These are phyloP conservation scores for Sabellastarte sp. DNA, from an alignment of 2,888 invertebrate species.

Conservation along the genomic window DNA sequence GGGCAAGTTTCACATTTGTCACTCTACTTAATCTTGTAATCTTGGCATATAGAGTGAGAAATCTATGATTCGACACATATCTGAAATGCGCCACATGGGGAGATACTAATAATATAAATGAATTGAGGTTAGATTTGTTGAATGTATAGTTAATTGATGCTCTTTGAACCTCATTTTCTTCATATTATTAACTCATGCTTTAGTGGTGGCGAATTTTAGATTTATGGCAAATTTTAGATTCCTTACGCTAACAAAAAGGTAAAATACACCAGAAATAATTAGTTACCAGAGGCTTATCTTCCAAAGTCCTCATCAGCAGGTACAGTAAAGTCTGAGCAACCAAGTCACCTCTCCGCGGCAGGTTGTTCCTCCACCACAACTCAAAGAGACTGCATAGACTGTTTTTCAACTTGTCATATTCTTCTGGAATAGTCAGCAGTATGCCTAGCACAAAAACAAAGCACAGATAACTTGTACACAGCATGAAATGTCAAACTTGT, in stretches of 20 bases:
- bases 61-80: no score
- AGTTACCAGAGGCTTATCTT: conserved; percentile 25
- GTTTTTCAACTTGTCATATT: conserved; percentile 34
- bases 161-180: not conserved
- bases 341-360: conserved; percentile 38
- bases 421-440: conserved; percentile 26
- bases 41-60: no score
- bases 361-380: conserved; percentile 42
- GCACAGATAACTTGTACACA: no score
- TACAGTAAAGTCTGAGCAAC: conserved; percentile 38
- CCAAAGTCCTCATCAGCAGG: conserved; percentile 36
- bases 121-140: no score
- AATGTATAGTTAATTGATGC: no score
- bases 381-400: conserved; percentile 41
- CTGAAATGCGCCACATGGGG: no score
- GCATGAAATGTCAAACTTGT: no score
- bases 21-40: no score
- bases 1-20: no score
- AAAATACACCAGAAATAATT: not conserved
- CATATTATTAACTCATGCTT: not conserved
- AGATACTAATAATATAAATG: no score
- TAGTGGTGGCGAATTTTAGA: no score
- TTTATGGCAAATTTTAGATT: not conserved
- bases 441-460: conserved; percentile 10
- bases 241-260: not conserved